These are phyloP conservation scores for Rafetus swinhoei DNA, from an alignment of 2,113 vertebrate genomes.

Conservation along the genomic window DNA sequence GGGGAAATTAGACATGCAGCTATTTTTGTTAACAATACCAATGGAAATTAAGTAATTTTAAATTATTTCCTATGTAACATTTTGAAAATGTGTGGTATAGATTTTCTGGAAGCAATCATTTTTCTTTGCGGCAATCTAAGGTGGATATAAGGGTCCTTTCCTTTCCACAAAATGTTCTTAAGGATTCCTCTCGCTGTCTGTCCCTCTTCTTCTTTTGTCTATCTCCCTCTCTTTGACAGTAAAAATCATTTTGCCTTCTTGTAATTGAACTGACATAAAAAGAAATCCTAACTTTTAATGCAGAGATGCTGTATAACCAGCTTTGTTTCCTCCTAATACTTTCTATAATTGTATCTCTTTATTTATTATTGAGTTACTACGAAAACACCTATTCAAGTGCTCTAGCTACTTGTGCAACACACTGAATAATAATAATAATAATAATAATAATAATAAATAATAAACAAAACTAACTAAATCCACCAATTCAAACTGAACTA, in stretches of 20 bases:
- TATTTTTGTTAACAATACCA: background rate
- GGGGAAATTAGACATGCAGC: background rate
- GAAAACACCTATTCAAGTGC: background rate
- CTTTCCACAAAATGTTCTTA: background rate
- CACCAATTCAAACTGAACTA: background rate
- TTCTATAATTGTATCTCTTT: background rate
- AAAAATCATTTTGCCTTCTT: background rate
- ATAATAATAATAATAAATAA: background rate
- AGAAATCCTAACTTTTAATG: background rate
- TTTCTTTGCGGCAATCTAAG: background rate
- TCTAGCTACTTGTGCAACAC: background rate
- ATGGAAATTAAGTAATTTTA: background rate
- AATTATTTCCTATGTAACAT: background rate
- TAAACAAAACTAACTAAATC: background rate
- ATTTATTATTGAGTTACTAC: slow-evolving; percentile 5
- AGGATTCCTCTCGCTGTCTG: background rate
- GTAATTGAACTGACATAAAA: background rate
- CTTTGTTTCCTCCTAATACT: background rate
- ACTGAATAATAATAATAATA: too few species aligned
- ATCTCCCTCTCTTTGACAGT: background rate
- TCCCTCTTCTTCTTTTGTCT: background rate
- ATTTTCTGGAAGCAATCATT: background rate
- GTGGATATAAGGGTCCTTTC: background rate
- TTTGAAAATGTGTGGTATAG: background rate
- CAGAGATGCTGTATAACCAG: background rate